These are phyloP conservation scores for Anoncus sp. DNA, from an alignment of 2,888 invertebrate genomes.

Conservation along the genomic window DNA sequence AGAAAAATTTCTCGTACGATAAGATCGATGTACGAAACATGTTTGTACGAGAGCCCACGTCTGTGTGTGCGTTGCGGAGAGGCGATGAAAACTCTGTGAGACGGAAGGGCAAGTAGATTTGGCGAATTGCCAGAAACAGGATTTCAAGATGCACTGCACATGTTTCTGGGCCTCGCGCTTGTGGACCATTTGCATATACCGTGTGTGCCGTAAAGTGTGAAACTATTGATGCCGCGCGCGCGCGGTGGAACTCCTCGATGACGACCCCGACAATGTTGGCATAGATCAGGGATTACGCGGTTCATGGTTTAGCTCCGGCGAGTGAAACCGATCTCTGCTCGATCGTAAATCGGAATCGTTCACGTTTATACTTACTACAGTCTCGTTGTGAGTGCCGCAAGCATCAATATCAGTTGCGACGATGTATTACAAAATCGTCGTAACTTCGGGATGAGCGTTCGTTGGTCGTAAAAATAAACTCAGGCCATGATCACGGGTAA, in stretches of 20 bases:
- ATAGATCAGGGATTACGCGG: conserved; percentile 60
- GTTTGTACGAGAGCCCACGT: neutral
- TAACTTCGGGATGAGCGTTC: conserved; percentile 10
- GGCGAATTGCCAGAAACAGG: conserved; percentile 47
- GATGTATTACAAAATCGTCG: conserved; percentile 28
- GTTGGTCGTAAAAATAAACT: conserved; percentile 22
- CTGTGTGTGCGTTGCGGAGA: neutral
- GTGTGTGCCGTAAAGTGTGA: conserved; percentile 78
- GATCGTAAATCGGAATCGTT: conserved; percentile 54
- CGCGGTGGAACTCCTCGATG: too few species aligned
- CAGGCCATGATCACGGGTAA: neutral
- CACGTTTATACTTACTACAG: conserved; percentile 17
- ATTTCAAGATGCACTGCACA: conserved; percentile 55
- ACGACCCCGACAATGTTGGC: too few species aligned
- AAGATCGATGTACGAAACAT: conserved; percentile 1
- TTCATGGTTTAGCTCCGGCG: conserved; percentile 39
- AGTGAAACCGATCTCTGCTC: conserved; percentile 9
- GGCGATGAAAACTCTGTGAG: conserved; percentile 43
- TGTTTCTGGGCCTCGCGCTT: conserved; percentile 50
- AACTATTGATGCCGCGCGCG: conserved; percentile 79
- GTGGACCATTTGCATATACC: conserved; percentile 80
- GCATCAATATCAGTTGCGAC: neutral
- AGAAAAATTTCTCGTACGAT: conserved; percentile 1
- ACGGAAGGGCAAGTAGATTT: conserved; percentile 57
- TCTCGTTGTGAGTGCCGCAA: too few species aligned